Evolutionary conservation across 2,113 vertebrate genomes (phyloP).

Genomic region (Myrmecophaga tridactyla): DNA sequence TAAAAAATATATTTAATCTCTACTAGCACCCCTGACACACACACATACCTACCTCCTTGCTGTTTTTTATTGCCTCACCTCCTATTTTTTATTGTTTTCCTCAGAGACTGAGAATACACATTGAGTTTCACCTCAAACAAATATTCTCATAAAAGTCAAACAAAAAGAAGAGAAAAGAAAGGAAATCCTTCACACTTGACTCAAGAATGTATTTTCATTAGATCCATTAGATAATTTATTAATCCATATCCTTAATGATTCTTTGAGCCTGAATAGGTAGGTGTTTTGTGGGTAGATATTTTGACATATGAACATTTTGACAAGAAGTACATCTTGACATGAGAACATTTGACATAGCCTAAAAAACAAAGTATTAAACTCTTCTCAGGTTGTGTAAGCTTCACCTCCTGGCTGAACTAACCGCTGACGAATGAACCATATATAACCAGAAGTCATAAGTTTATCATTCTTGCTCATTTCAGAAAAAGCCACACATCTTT

Average conservation of each 20-base stretch:
- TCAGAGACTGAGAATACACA: neutral
- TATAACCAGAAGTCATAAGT: neutral
- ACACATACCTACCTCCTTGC: neutral
- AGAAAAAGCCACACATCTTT: neutral
- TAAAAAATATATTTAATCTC: neutral
- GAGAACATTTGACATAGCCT: neutral
- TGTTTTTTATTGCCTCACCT: neutral
- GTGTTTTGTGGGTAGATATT: neutral
- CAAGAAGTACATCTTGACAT: neutral
- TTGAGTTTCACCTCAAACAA: neutral
- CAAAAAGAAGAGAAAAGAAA: neutral
- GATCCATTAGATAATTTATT: neutral
- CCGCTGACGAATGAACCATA: neutral
- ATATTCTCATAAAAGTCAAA: neutral
- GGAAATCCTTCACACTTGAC: neutral
- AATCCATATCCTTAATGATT: neutral
- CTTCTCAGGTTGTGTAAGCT: neutral
- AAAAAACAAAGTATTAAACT: neutral
- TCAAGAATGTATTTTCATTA: neutral
- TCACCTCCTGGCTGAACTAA: neutral
- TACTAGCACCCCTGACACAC: neutral
- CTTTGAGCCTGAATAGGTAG: neutral
- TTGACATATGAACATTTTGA: neutral
- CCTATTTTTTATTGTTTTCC: neutral
- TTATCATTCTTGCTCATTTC: neutral